Evolutionary conservation across 2,888 invertebrate species (phyloP), one percentile per base, ranked within the genome.

Genomic region (Stratiomys singularior): DNA sequence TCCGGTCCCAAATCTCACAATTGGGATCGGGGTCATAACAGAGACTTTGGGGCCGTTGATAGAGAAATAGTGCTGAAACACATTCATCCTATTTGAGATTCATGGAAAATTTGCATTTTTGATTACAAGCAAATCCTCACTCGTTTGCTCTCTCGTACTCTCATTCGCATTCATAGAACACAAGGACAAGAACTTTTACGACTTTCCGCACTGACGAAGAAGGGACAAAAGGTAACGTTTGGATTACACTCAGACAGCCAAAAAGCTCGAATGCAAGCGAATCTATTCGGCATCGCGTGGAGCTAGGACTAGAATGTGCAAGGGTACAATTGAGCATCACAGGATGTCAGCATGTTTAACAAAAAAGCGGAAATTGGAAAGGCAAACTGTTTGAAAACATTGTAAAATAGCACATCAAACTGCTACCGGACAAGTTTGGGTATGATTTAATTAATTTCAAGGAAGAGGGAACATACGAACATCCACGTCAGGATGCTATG

Each of bases 61-160:
- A 28, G 25, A 66, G 66, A 66, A 37, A 2, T 21, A 18, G 37
- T 28, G 21, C 37, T 1, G 66, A 66, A 27, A 30, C 66, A 72
- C 52, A 72, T 72, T 18, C 71, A 56, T 72, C 71, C 71, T 28
- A 72, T 72, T 72, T 72, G 27, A 27, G 27, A 72, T 72, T 72
- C 71, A 72, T 72, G 71, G 71, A 72, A 72, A 52, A 72, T 72
- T 72, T 72, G 71, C 71, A 72, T 72, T 72, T 72, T 72, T 72
- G 71, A 72, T 72, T 72, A 72, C 71, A 52, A 56, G 18, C 66
- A 27, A 30, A 15, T 64, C 28, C 23, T 64, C 64, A n/a, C 37
- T 37, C 66, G 37, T 21, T 37, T 37, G 27, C n/a, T 27, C 37
- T 11, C 18, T 27, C 28, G 25, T 13, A 27, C 28, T 63, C 28